These are phyloP conservation scores for Cardiocondyla obscurior DNA, from an alignment of 1,140 invertebrate species.

Conservation along the genomic window DNA sequence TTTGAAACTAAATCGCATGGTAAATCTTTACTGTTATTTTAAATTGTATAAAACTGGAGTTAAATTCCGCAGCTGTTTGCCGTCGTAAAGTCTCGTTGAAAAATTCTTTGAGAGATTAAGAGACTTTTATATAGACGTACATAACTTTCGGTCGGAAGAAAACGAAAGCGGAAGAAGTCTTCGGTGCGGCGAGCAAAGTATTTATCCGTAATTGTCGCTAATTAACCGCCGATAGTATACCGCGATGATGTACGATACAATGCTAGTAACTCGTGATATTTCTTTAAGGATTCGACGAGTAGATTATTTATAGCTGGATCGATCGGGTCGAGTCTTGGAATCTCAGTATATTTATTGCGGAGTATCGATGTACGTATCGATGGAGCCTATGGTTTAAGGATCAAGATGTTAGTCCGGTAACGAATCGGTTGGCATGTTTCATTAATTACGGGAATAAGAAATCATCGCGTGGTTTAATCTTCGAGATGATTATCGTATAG, in stretches of 20 bases:
- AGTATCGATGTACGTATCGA: neutral
- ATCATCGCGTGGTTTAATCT: conserved; percentile 35
- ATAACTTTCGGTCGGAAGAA: neutral
- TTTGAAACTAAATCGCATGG: neutral
- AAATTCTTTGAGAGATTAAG: neutral
- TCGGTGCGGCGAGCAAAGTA: conserved; percentile 10
- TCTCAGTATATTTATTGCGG: conserved; percentile 44
- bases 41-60: neutral
- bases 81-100: neutral
- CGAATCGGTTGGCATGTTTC: conserved; percentile 13
- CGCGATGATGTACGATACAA: conserved; percentile 25
- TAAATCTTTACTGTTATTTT: neutral
- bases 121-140: conserved; percentile 13
- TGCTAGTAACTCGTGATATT: conserved; percentile 27
- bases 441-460: conserved; percentile 39
- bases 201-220: conserved; percentile 23
- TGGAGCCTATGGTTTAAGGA: neutral
- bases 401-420: conserved; percentile 38
- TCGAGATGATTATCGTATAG: conserved; percentile 27
- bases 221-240: conserved; percentile 1
- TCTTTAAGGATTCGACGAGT: conserved; percentile 24
- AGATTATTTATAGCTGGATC: conserved; percentile 38
- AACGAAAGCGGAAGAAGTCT: conserved; percentile 18
- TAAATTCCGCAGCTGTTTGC: neutral
- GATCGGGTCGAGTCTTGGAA: conserved; percentile 27